Conservation (phyloP, 2,797 vertebrate species). For the Brachymystax lenok region DNA sequence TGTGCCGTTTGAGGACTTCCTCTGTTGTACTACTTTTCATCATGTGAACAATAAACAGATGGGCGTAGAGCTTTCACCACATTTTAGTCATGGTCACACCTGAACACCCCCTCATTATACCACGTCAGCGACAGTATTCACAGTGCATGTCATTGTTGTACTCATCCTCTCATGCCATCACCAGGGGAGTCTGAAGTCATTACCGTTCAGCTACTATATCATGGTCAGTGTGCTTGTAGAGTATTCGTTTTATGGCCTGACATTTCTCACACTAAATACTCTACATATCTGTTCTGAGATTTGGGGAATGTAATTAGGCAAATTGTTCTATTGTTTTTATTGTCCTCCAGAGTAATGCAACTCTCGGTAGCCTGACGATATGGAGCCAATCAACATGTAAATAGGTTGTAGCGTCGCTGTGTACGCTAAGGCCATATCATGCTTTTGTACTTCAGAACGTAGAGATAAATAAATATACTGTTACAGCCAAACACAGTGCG, state of each 20-base stretch:
- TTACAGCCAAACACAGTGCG: neutral
- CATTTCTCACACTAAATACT: no score
- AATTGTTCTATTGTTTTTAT: no score
- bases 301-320: no score
- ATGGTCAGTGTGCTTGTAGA: neutral
- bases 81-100: neutral
- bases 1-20: neutral
- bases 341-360: no score
- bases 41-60: neutral
- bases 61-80: neutral
- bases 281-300: no score
- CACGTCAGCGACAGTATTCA: neutral
- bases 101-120: neutral
- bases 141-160: neutral
- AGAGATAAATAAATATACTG: neutral
- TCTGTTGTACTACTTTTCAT: neutral
- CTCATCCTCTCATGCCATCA: neutral
- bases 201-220: neutral
- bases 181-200: neutral
- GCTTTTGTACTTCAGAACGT: no score
- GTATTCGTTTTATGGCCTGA: neutral
- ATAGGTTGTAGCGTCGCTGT: constrained; percentile 23
- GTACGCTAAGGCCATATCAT: constrained; percentile 12
- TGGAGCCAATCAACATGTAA: constrained; percentile 41
- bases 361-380: constrained; percentile 22